A percentile compares a stretch with the other conserved stretches of the same genome.
These are phyloP conservation scores for Cylindroiulus punctatus DNA, from an alignment of 2,888 invertebrate species.

Conservation along the genomic window DNA sequence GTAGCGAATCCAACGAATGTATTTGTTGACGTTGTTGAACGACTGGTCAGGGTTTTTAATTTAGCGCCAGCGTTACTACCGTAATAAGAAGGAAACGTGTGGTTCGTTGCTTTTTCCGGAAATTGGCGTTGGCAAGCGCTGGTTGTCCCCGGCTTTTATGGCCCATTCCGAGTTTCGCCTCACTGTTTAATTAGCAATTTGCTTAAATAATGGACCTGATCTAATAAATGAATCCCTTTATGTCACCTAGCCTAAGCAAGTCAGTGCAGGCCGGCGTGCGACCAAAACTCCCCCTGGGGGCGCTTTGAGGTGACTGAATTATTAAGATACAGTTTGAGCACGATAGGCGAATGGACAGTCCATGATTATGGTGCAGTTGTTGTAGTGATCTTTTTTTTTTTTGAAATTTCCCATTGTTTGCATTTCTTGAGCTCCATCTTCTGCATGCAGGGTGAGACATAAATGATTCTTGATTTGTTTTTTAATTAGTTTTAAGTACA, in stretches of 20 bases:
- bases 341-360: no score
- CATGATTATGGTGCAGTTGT: no score
- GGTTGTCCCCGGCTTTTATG: not conserved
- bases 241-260: not conserved
- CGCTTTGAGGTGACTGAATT: not conserved
- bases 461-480: no score
- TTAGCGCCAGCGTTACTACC: not conserved
- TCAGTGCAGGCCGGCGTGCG: not conserved
- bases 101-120: constrained; percentile 2
- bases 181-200: constrained; percentile 32
- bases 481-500: no score
- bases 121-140: constrained; percentile 10
- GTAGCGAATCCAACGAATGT: not conserved
- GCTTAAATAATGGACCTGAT: constrained; percentile 14
- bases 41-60: not conserved
- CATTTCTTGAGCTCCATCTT: no score
- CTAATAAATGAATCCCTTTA: not conserved
- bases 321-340: not conserved
- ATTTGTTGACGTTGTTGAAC: not conserved
- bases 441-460: no score
- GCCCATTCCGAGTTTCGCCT: constrained; percentile 16
- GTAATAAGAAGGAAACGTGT: constrained; percentile 4
- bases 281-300: not conserved
- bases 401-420: no score
- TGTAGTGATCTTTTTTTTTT: no score